A percentile compares a stretch with the other conserved stretches of the same genome.
Conservation (phyloP, 1,140 invertebrate genomes). For the Solenopsis invicta region DNA sequence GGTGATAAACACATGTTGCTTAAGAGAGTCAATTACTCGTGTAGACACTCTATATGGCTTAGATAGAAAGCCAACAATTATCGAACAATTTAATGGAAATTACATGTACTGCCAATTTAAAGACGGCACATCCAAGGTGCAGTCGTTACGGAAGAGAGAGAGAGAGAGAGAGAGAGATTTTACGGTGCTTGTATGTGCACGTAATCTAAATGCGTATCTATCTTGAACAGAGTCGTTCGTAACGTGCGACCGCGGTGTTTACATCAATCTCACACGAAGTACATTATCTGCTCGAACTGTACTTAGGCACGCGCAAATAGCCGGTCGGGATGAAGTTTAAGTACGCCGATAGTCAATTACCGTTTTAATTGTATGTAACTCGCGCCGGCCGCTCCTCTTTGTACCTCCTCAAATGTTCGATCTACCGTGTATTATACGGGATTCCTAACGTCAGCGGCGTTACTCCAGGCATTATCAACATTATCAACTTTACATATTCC, state of each 20-base stretch:
- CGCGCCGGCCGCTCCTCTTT: neutral
- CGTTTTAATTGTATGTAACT: slow-evolving; percentile 66
- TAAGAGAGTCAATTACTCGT: neutral
- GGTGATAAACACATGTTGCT: neutral
- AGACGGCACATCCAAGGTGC: neutral
- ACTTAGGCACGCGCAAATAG: slow-evolving; percentile 28
- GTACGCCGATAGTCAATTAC: slow-evolving; percentile 58
- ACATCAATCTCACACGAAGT: slow-evolving; percentile 24
- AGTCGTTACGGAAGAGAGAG: neutral
- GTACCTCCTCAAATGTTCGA: neutral
- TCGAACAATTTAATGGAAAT: neutral
- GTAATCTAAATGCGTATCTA: slow-evolving; percentile 46
- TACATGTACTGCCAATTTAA: neutral
- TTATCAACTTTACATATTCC: slow-evolving; percentile 16
- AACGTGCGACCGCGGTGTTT: slow-evolving; percentile 6
- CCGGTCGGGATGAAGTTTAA: slow-evolving; percentile 25
- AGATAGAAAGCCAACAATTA: neutral
- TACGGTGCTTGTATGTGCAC: neutral
- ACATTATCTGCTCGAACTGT: neutral
- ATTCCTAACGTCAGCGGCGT: neutral
- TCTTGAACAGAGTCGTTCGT: neutral
- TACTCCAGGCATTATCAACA: neutral
- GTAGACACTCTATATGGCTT: neutral
- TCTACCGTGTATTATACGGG: neutral
- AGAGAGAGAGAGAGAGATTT: neutral